Percentiles rank a stretch among this genome's conserved stretches.
phyloP scores from a whole-genome alignment of 2,113 vertebrate genomes.

The Ailurus styani region DNA sequence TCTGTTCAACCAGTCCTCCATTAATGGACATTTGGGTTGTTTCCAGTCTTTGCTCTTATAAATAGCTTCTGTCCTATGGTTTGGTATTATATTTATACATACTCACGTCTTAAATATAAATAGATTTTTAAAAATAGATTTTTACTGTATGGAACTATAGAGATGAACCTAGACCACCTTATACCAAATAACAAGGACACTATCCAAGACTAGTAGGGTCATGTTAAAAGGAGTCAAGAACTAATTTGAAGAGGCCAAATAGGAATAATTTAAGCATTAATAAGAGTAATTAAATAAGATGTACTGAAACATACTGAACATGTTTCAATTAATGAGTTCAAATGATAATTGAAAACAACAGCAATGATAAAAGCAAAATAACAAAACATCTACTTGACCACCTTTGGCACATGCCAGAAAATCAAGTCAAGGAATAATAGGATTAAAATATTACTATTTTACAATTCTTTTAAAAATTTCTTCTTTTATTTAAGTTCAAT shows the following conservation, averaged over 20 bases:
- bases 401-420: not conserved
- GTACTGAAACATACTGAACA: not conserved
- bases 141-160: not conserved
- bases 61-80: not conserved
- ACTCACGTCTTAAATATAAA: conserved; percentile 27
- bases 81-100: not conserved
- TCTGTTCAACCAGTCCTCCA: not conserved
- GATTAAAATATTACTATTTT: not conserved
- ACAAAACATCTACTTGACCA: not conserved
- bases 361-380: not conserved
- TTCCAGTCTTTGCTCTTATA: not conserved
- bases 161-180: not conserved
- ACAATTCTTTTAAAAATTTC: not conserved
- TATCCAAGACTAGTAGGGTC: not conserved
- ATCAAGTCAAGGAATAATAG: not conserved
- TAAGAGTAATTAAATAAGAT: not conserved
- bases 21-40: not conserved
- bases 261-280: not conserved
- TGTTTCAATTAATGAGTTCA: not conserved
- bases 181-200: not conserved
- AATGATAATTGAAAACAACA: not conserved
- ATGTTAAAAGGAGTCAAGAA: not conserved
- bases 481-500: not conserved
- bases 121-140: not conserved
- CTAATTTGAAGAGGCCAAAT: not conserved